These are phyloP conservation scores for Asarcornis scutulata DNA, from an alignment of 2,113 vertebrate species.

Conservation along the genomic window DNA sequence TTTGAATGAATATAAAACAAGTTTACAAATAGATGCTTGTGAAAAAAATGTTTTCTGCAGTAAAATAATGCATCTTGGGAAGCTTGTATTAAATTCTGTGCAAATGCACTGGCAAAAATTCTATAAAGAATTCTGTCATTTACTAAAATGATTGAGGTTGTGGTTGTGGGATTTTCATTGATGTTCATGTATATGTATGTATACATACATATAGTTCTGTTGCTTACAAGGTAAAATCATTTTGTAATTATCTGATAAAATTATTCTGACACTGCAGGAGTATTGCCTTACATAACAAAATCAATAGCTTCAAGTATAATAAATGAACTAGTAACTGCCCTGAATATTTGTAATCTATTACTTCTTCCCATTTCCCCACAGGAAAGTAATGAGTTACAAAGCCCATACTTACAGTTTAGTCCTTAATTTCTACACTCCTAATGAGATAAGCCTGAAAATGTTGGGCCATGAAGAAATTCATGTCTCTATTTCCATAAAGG, in stretches of 20 bases:
- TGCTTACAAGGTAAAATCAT: neutral
- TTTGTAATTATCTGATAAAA: conserved; percentile 23
- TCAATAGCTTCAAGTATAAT: conserved; percentile 12
- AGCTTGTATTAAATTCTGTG: neutral
- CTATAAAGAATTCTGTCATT: neutral
- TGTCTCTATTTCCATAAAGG: neutral
- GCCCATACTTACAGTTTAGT: neutral
- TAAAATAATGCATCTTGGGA: neutral
- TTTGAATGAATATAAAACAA: neutral
- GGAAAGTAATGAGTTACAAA: neutral
- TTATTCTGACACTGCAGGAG: neutral
- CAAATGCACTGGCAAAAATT: neutral
- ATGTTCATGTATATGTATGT: neutral
- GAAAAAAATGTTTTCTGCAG: neutral
- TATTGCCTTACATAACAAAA: conserved; percentile 40
- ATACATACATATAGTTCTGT: neutral
- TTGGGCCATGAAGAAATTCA: neutral
- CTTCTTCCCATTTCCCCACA: neutral
- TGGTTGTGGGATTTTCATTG: neutral
- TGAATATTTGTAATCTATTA: neutral
- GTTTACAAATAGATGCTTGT: neutral
- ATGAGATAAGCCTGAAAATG: neutral
- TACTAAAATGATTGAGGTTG: neutral
- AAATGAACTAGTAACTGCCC: neutral
- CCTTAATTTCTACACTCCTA: neutral